phyloP scores from a whole-genome alignment of 2,888 invertebrate genomes.

The Xestia c-nigrum region DNA sequence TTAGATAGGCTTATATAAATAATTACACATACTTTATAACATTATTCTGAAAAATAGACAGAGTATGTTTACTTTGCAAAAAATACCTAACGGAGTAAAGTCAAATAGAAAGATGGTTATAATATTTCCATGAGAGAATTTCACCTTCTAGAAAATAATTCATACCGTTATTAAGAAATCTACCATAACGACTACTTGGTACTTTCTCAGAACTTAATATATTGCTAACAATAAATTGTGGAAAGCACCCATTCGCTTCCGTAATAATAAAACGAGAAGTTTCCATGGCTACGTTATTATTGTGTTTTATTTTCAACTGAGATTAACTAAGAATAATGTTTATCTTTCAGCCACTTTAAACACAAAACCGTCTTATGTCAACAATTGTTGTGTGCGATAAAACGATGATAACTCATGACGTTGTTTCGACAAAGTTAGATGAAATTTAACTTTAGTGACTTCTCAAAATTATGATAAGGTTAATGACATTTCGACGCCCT shows the following conservation, averaged over 20 bases:
- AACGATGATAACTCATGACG: not conserved
- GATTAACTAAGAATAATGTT: conserved; percentile 22
- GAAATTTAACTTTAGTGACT: not conserved
- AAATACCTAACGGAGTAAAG: not conserved
- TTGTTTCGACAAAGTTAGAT: not conserved
- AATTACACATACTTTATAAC: no score
- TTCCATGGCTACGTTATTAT: conserved; percentile 46
- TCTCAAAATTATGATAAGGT: not conserved
- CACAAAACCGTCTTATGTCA: no score
- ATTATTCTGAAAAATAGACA: no score
- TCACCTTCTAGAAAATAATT: conserved; percentile 38
- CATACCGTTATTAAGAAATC: conserved; percentile 52
- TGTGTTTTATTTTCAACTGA: conserved; percentile 50
- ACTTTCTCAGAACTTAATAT: conserved; percentile 62
- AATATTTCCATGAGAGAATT: not conserved
- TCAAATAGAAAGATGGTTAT: not conserved
- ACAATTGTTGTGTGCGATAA: not conserved
- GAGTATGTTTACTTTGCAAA: no score
- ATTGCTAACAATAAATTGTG: conserved; percentile 61
- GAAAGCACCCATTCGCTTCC: conserved; percentile 62
- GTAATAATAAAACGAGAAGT: conserved; percentile 52
- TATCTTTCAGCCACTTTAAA: not conserved
- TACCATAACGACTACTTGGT: conserved; percentile 41
- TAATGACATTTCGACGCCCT: not conserved
- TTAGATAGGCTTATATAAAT: no score